A percentile compares a stretch with the other conserved stretches of the same genome.
Evolutionary conservation across 2,888 invertebrate genomes (phyloP).

Genomic region (Gastracanthus pulcherrimus): DNA sequence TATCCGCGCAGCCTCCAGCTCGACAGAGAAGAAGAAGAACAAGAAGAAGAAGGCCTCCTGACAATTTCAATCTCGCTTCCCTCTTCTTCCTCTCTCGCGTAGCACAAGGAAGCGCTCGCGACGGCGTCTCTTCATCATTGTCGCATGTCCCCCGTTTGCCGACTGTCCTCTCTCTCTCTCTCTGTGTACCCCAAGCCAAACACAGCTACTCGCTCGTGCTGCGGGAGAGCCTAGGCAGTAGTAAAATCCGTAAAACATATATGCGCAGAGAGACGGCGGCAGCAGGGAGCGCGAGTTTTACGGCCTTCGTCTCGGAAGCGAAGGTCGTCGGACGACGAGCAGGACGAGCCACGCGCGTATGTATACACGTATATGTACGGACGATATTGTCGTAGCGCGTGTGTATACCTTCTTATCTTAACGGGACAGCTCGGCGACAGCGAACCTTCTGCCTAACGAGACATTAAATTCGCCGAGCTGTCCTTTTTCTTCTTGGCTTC

Average conservation of each 20-base stretch:
- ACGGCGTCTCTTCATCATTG: conserved; percentile 44
- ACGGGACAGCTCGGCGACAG: conserved; percentile 53
- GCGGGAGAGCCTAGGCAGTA: background rate
- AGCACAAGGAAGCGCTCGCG: background rate
- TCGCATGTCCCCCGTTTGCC: conserved; percentile 41
- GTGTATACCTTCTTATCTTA: conserved; percentile 46
- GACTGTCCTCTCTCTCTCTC: no score
- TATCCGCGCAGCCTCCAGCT: background rate
- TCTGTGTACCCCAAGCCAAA: no score
- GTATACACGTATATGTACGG: background rate
- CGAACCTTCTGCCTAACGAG: conserved; percentile 35
- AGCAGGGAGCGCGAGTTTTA: conserved; percentile 50
- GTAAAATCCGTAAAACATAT: conserved; percentile 30
- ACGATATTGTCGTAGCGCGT: conserved; percentile 39
- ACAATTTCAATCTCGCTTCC: conserved; percentile 36
- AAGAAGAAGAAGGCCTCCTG: conserved; percentile 37
- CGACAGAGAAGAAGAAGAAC: conserved; percentile 2
- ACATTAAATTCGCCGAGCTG: conserved; percentile 51
- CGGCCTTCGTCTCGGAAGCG: conserved; percentile 55
- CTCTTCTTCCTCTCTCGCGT: background rate
- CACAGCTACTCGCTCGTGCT: no score
- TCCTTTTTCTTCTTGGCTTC: background rate
- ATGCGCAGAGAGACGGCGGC: background rate
- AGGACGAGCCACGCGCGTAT: no score
- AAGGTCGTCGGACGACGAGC: no score